Evolutionary conservation across 1,140 invertebrate genomes (phyloP).

Genomic region (Drosophila obscura): DNA sequence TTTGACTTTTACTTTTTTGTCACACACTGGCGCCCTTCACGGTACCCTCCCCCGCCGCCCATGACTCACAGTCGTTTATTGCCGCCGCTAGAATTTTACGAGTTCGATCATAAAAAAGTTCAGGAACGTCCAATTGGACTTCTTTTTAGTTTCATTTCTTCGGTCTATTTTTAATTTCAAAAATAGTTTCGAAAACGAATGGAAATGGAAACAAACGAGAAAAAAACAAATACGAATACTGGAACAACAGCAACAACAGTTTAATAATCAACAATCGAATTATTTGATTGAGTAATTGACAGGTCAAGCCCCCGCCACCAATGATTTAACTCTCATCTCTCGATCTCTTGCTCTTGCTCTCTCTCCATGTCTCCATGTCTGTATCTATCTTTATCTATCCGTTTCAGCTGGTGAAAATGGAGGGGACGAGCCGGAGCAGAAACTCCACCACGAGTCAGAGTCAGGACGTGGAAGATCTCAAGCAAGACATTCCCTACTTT

Average conservation of each 20-base stretch:
- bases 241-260: constrained; percentile 8
- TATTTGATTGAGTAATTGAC: constrained; percentile 7
- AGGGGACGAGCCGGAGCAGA: constrained; percentile 41
- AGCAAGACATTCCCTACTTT: constrained; percentile 79
- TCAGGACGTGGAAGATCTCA: constrained; percentile 67
- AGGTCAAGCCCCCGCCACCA: constrained; percentile 3
- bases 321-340: constrained; percentile 2
- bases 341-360: not conserved
- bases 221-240: constrained; percentile 7
- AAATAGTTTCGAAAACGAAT: constrained; percentile 41
- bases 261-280: constrained; percentile 13
- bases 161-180: constrained; percentile 46
- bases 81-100: constrained; percentile 63
- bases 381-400: constrained; percentile 3
- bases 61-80: constrained; percentile 58
- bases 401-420: constrained; percentile 46
- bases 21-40: constrained; percentile 10
- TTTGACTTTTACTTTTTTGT: constrained; percentile 32
- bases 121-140: constrained; percentile 35
- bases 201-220: constrained; percentile 10
- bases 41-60: constrained; percentile 3
- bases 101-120: constrained; percentile 58
- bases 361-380: not conserved
- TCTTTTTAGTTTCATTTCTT: constrained; percentile 16
- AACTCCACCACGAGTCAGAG: constrained; percentile 30